Evolutionary conservation across 1,140 invertebrate genomes (phyloP).

Genomic region (Tribolium madens): DNA sequence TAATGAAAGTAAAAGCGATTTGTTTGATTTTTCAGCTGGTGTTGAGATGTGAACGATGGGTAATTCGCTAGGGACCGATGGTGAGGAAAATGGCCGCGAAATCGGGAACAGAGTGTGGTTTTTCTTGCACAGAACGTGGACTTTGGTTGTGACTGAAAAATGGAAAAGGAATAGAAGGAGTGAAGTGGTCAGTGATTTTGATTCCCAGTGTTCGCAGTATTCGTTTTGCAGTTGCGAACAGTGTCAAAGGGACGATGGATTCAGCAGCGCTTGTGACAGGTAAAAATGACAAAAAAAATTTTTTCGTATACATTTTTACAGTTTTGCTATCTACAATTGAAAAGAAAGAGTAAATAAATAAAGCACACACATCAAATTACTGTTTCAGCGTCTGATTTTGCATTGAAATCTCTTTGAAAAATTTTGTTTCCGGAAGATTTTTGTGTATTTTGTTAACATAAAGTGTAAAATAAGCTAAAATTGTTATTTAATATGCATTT

Average conservation of each 20-base stretch:
- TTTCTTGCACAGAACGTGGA: slow-evolving; percentile 61
- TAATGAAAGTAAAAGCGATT: slow-evolving; percentile 5
- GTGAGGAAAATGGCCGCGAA: slow-evolving; percentile 18
- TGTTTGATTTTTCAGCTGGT: slow-evolving; percentile 8
- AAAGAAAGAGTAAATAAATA: not conserved
- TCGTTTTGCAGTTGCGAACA: slow-evolving; percentile 62
- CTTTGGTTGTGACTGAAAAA: slow-evolving; percentile 56
- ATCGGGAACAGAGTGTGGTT: slow-evolving; percentile 55
- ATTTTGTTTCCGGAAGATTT: too few species aligned
- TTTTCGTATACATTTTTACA: too few species aligned
- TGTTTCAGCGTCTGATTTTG: too few species aligned
- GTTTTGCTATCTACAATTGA: too few species aligned
- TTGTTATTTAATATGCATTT: too few species aligned
- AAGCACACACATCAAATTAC: too few species aligned
- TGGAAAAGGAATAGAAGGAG: slow-evolving; percentile 49
- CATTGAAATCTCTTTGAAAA: too few species aligned
- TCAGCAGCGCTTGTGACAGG: slow-evolving; percentile 58
- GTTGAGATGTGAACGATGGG: slow-evolving; percentile 52
- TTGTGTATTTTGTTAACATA: too few species aligned
- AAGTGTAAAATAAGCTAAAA: too few species aligned
- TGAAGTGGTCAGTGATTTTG: slow-evolving; percentile 55
- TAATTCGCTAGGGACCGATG: slow-evolving; percentile 1
- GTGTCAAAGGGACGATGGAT: slow-evolving; percentile 59
- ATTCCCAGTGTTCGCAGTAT: slow-evolving; percentile 59
- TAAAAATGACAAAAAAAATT: slow-evolving; percentile 42